A percentile compares a stretch with the other conserved stretches of the same genome.
Evolutionary conservation across 1,140 invertebrate genomes (phyloP).

Genomic region (Drosophila subobscura): DNA sequence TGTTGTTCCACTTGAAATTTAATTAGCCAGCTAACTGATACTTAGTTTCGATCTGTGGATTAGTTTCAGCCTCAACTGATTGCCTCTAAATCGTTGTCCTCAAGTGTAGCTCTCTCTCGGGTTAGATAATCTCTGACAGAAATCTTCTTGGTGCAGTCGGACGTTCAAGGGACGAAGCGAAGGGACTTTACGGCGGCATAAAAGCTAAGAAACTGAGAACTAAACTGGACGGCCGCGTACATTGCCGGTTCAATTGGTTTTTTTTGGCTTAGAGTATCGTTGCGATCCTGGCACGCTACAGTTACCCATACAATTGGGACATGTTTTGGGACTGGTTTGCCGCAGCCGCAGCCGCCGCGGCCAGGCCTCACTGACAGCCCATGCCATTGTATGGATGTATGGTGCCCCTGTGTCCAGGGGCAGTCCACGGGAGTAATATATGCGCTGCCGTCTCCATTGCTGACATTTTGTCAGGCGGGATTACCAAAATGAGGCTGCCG

Average conservation of each 20-base stretch:
- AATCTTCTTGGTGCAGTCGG: constrained; percentile 16
- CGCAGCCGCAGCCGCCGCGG: neutral
- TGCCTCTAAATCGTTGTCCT: neutral
- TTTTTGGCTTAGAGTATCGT: too few species aligned
- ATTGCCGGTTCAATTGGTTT: too few species aligned
- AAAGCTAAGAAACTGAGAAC: constrained; percentile 1
- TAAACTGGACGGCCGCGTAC: neutral
- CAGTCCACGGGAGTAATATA: constrained; percentile 19
- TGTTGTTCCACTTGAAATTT: too few species aligned
- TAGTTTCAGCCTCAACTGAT: neutral
- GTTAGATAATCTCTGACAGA: constrained; percentile 35
- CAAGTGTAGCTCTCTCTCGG: constrained; percentile 1
- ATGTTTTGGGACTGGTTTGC: constrained; percentile 30
- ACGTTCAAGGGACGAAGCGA: constrained; percentile 25
- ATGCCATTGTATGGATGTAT: constrained; percentile 27
- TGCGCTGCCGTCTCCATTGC: constrained; percentile 32
- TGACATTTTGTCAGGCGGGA: constrained; percentile 47
- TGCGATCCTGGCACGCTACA: neutral
- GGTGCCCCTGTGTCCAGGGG: too few species aligned
- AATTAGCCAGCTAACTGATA: too few species aligned
- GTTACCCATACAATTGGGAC: constrained; percentile 40
- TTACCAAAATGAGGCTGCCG: constrained; percentile 45
- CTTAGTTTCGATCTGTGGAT: too few species aligned
- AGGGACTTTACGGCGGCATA: constrained; percentile 1
- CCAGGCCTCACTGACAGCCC: constrained; percentile 14